Evolutionary conservation across 2,888 invertebrate genomes (phyloP), one percentile per base, ranked within the genome.

Genomic region (Catocala sponsa): DNA sequence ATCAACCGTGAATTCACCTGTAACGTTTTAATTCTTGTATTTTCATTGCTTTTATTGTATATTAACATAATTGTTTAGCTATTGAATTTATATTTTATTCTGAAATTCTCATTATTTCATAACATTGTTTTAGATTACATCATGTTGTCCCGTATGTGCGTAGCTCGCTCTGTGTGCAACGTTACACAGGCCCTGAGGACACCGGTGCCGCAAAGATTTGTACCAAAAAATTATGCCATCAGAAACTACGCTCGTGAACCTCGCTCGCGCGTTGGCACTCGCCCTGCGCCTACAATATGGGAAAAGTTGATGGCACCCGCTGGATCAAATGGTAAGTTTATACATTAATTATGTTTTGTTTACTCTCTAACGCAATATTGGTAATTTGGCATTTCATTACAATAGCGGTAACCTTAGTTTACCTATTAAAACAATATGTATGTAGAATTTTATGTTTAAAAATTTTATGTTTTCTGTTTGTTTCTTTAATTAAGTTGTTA

Each of bases 251-350:
- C 95, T 6, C 90, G 95, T 13, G 95, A 95, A 63, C 83, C 95
- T n/a, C 88, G 94, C 12, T 81, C 91, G 42, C 86, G 89, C 54
- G 76, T 90, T 55, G 85, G 87, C 41, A 83, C 94, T 63, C 88
- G 91, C 63, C 89, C 95, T 32, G 92, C 94, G 62, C 92, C 95
- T 61, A 95, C 96, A 9, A 65, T 98, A 4, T 96, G 96, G 83
- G 97, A 98, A 84, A 95, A 93, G 64, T 91, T 96, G 2, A 96
- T 97, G 96, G 96, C 96, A 62, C 98, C 98, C 46, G 96, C 98
- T 55, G 96, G 97, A 61, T 96, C 96, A 70, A 96, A 96, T 85
- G 97, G 98, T 97, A 94, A 85, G 79, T 44, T 38, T 12, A 12
- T 9, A 50, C 13, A 9, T 9, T 50, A 46, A 6, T 46, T 13